phyloP scores from a whole-genome alignment of 2,888 invertebrate species.

The Sphecodes monilicornis region DNA sequence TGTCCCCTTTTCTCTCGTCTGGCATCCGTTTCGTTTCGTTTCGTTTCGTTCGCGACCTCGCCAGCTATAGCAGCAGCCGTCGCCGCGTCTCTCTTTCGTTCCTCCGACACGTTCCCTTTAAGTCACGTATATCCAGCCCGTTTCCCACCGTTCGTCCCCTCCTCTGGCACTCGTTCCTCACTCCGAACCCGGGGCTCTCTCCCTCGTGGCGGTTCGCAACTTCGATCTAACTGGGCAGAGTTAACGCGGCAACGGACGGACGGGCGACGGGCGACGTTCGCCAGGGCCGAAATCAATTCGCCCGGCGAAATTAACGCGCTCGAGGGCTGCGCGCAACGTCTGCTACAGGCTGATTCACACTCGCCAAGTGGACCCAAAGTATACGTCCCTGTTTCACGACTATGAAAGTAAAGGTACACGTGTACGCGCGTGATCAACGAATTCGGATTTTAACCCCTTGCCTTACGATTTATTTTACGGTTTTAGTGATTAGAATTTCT shows the following conservation, averaged over 20 bases:
- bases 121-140: slow-evolving; percentile 1
- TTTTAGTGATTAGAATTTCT: too few relatives aligned
- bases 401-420: too few relatives aligned
- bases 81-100: neutral
- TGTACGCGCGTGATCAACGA: too few relatives aligned
- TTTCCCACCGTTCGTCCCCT: neutral
- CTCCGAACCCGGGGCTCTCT: slow-evolving; percentile 21
- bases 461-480: too few relatives aligned
- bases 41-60: neutral
- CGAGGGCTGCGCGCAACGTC: slow-evolving; percentile 18
- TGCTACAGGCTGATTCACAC: neutral
- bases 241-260: slow-evolving; percentile 43
- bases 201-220: slow-evolving; percentile 41
- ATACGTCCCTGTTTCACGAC: neutral
- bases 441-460: too few relatives aligned
- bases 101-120: neutral
- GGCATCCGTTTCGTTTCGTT: neutral
- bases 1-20: neutral
- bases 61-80: neutral
- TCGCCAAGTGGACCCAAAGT: neutral
- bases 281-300: slow-evolving; percentile 63
- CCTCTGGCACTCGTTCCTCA: slow-evolving; percentile 25
- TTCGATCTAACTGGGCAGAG: slow-evolving; percentile 53
- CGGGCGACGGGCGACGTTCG: neutral
- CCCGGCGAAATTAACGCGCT: slow-evolving; percentile 58